phyloP scores from a whole-genome alignment of 2,888 invertebrate genomes.

The Caenorhabditis afra region DNA sequence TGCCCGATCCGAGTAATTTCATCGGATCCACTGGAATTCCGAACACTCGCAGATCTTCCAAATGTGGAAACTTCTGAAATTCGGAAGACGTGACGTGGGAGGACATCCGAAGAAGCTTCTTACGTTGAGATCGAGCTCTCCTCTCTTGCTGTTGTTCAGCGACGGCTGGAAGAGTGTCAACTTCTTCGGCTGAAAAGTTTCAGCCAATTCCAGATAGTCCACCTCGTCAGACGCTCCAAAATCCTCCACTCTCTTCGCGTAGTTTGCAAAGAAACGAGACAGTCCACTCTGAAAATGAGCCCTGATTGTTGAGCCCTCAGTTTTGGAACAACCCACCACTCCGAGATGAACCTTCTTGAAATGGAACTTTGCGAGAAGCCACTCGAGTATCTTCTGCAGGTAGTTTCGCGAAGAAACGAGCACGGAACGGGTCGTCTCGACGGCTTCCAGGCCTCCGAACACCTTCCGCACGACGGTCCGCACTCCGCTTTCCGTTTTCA shows the following conservation, averaged over 20 bases:
- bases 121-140: constrained; percentile 26
- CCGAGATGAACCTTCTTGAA: constrained; percentile 46
- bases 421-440: constrained; percentile 2
- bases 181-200: constrained; percentile 15
- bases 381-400: constrained; percentile 23
- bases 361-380: constrained; percentile 25
- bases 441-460: not conserved
- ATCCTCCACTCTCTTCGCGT: constrained; percentile 13
- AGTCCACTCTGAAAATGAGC: constrained; percentile 24
- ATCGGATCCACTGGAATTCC: constrained; percentile 38
- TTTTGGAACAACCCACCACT: constrained; percentile 27
- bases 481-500: constrained; percentile 33
- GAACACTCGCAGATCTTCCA: constrained; percentile 27
- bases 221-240: constrained; percentile 40
- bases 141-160: not conserved
- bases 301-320: not conserved
- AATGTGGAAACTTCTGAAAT: constrained; percentile 37
- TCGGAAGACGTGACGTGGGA: not conserved
- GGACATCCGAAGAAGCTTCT: not conserved
- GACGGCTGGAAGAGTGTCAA: constrained; percentile 31
- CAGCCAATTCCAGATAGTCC: constrained; percentile 28
- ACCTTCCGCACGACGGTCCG: constrained; percentile 33
- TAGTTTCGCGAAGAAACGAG: constrained; percentile 22
- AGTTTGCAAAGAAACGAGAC: constrained; percentile 17
- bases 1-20: constrained; percentile 26